These are phyloP conservation scores for Chesias legatella DNA, from an alignment of 2,888 invertebrate genomes.

Conservation along the genomic window DNA sequence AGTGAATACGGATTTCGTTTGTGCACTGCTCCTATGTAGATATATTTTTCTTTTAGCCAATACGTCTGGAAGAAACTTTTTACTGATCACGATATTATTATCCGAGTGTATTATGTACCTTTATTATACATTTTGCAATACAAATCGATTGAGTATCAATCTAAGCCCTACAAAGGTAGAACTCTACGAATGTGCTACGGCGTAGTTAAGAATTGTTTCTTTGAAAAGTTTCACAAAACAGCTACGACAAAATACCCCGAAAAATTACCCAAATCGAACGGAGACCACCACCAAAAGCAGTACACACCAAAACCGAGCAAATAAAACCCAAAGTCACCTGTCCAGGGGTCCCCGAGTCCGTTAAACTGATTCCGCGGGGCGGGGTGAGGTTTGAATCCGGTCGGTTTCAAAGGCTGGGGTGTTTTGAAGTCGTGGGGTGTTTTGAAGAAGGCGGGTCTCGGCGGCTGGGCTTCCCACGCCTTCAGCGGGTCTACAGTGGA, in stretches of 20 bases:
- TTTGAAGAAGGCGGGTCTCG: conserved; percentile 7
- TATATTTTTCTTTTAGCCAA: too few relatives aligned
- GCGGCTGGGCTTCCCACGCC: conserved; percentile 61
- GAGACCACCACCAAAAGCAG: conserved; percentile 35
- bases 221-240: background rate
- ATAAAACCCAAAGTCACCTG: conserved; percentile 79
- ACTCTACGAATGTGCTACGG: too few relatives aligned
- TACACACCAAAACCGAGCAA: conserved; percentile 65
- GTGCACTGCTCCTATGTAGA: conserved; percentile 40
- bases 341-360: conserved; percentile 80
- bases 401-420: conserved; percentile 16
- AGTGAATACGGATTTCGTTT: conserved; percentile 40
- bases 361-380: conserved; percentile 66
- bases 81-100: too few relatives aligned
- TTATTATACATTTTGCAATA: too few relatives aligned
- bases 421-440: background rate
- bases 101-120: too few relatives aligned
- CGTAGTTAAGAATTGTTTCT: too few relatives aligned
- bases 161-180: too few relatives aligned
- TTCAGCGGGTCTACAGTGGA: conserved; percentile 56
- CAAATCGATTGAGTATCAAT: too few relatives aligned
- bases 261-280: too few relatives aligned
- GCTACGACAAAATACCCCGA: too few relatives aligned
- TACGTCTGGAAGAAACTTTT: too few relatives aligned
- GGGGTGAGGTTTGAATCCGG: conserved; percentile 57